A percentile compares a stretch with the other conserved stretches of the same genome.
These are phyloP conservation scores for Calyptommatus sinebrachiatus DNA, from an alignment of 2,113 vertebrate genomes.

Conservation along the genomic window DNA sequence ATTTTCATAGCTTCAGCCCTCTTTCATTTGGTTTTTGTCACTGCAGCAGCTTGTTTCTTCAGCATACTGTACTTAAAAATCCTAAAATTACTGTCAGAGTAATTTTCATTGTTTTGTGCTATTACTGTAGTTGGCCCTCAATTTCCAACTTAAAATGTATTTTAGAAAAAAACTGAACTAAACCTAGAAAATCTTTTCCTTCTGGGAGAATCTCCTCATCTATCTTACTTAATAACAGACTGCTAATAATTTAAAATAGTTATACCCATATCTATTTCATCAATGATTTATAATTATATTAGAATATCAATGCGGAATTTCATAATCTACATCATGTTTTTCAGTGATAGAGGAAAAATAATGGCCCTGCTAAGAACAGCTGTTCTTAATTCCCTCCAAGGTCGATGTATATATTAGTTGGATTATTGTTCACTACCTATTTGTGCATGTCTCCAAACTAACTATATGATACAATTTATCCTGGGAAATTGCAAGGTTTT, in stretches of 20 bases:
- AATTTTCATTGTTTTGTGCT: conserved; percentile 37
- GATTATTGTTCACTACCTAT: neutral
- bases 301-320: neutral
- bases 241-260: neutral
- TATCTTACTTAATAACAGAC: neutral
- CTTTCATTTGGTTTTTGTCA: neutral
- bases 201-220: neutral
- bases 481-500: neutral
- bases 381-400: neutral
- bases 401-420: neutral
- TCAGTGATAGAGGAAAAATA: neutral
- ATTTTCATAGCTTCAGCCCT: neutral
- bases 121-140: conserved; percentile 30
- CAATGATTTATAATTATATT: conserved; percentile 5
- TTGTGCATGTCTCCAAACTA: neutral
- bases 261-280: neutral
- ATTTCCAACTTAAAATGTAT: conserved; percentile 43
- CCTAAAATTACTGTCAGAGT: conserved; percentile 9
- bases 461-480: neutral
- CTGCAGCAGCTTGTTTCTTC: conserved; percentile 3
- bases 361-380: neutral
- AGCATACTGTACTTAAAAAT: neutral
- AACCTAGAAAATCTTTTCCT: conserved; percentile 47
- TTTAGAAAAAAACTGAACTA: conserved; percentile 50
- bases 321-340: neutral